Conservation (phyloP, 1,140 invertebrate genomes). For the Listronotus oregonensis region DNA sequence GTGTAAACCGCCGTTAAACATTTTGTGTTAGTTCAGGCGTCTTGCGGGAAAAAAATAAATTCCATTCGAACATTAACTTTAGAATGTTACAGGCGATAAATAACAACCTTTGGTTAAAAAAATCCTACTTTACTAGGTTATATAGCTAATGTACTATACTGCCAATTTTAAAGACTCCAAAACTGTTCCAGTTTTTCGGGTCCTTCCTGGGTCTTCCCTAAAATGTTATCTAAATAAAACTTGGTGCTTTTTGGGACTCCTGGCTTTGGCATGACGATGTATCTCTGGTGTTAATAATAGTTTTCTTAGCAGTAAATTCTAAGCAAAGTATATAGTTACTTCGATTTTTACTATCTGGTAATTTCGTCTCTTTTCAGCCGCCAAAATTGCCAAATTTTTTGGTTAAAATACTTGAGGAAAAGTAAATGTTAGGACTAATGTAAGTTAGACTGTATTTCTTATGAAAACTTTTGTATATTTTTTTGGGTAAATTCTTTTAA, state of each 20-base stretch:
- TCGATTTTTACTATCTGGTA: conserved; percentile 15
- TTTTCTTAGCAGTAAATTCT: conserved; percentile 3
- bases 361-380: conserved; percentile 44
- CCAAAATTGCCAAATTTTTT: conserved; percentile 45
- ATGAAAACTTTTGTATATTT: not conserved
- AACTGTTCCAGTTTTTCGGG: no score
- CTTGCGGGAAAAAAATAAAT: no score
- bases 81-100: no score
- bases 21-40: no score
- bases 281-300: conserved; percentile 14
- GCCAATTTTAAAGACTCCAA: no score
- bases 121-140: no score
- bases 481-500: not conserved
- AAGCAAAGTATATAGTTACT: not conserved
- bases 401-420: conserved; percentile 44
- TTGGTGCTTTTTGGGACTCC: not conserved
- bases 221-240: not conserved
- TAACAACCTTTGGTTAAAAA: no score
- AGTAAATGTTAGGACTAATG: conserved; percentile 20
- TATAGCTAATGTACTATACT: no score
- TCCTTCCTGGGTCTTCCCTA: not conserved
- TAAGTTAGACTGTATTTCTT: conserved; percentile 16
- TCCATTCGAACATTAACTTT: no score
- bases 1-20: no score
- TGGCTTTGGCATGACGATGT: no score